Evolutionary conservation across 2,113 vertebrate species (phyloP), one percentile per base, ranked within the genome.

Genomic region (Triplophysa siluroides): DNA sequence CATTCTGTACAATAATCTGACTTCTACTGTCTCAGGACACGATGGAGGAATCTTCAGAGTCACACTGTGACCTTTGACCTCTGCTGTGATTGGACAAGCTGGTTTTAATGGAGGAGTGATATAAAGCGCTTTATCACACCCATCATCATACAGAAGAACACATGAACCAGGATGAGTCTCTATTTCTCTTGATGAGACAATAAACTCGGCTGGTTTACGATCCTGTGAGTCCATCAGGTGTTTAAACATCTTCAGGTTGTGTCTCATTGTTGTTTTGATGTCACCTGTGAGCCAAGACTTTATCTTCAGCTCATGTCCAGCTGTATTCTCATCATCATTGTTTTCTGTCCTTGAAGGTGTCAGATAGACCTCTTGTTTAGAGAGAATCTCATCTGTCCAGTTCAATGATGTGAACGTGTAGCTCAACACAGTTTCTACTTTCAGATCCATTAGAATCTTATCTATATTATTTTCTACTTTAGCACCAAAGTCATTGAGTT

Each of bases 351-450:
- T 45, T 24, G 67, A 50, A 1, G 24, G 24, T 24, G 18, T 19
- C 7, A 86, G 50, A 41, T 60, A 70, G 11, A 11, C n/a, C 2
- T 41, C 8, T 33, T 81, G 67, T 14, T 81, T 19, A 19, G 2
- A 38, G 16, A 87, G 62, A 33, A 81, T 78, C 0, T 19, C 24
- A 2, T 85, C 85, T 26, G 78, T 33, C 0, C 67, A 8, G 2
- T 73, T 4, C 7, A 88, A 9, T 1, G 71, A 83, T 2, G 83
- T 84, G 54, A 88, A 78, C 0, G 66, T 73, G 18, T 81, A 83
- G 1, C 64, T 79, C 18, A 87, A 18, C 2, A 84, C 11, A 65
- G 73, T 83, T 5, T 54, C 52, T n/a, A 23, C 45, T 1, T 12
- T 5, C 2, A 21, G 26, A 43, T 83, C 26, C 2, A 80, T 5